Evolutionary conservation across 2,113 vertebrate species (phyloP), one percentile per base, ranked within the genome.

Genomic region (Pachypanchax playfairii): DNA sequence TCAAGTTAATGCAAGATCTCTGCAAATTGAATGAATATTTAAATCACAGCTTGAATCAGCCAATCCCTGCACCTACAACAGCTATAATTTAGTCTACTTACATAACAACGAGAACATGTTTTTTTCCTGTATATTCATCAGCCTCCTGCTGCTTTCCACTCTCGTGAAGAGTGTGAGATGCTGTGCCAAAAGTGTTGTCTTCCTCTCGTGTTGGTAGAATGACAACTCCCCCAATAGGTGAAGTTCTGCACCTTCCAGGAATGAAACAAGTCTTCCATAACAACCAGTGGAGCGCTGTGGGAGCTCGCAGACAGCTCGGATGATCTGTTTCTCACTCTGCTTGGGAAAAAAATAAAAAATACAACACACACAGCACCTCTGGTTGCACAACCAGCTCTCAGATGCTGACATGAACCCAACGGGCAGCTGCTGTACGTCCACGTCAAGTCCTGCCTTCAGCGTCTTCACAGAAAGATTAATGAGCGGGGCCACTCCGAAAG

Each of bases 391-490:
- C 17, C 62, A 3, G 20, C 70, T 65, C 65, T 69, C 55, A 13
- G 42, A 50, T 64, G 54, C 82, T 68, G 70, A 83, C 60, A 68
- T 26, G 61, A 73, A 65, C 76, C 77, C 73, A 38, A 15, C 55
- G 61, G 76, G 79, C 57, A 21, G 42, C 56, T 25, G 58, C 76
- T 70, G 73, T 49, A 75, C 52, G 52, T 56, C 66, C 74, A 63
- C 71, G 86, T 90, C 87, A 84, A 71, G 50, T 28, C 60, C 59
- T 69, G 79, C 87, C 83, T 84, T 77, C 74, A 86, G 85, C 83
- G 75, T 77, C 69, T 84, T 85, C 10, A 20, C 68, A 76, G 61
- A 82, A 79, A 87, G 86, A 92, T 91, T 90, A 90, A 91, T 88
- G 86, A 87, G 85, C 65, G 25, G 35, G 70, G 57, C 11, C 56